phyloP scores from a whole-genome alignment of 1,140 invertebrate species.

The Pogonus chalceus region DNA sequence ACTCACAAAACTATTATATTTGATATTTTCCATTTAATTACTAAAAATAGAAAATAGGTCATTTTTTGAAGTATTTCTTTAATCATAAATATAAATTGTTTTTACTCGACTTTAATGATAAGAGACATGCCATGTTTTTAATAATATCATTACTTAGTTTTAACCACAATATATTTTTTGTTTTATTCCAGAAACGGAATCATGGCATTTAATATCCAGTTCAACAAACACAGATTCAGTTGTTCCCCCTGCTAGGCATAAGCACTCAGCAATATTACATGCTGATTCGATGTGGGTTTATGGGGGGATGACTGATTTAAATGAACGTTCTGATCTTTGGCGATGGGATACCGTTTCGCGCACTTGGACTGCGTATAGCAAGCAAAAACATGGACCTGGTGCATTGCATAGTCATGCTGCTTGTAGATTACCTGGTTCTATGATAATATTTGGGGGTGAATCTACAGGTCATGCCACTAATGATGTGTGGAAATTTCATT shows the following conservation, averaged over 20 bases:
- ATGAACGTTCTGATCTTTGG: constrained; percentile 75
- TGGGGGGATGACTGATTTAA: constrained; percentile 80
- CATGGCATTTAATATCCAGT: constrained; percentile 57
- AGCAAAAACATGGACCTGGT: constrained; percentile 58
- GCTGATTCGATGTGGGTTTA: constrained; percentile 75
- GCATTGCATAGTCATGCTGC: constrained; percentile 74
- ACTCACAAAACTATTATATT: no score
- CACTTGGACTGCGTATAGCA: constrained; percentile 59
- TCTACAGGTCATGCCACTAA: constrained; percentile 58
- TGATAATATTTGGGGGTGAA: constrained; percentile 79
- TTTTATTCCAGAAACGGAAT: constrained; percentile 54
- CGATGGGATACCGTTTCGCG: constrained; percentile 61
- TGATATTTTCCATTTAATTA: no score
- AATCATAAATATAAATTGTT: no score
- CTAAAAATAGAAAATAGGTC: no score
- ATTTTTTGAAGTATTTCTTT: no score
- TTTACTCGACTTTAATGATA: no score
- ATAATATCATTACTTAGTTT: no score
- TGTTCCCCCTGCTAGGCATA: constrained; percentile 63
- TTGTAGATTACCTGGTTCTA: constrained; percentile 63
- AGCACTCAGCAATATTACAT: constrained; percentile 74
- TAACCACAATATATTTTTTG: background rate
- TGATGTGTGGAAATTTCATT: constrained; percentile 81
- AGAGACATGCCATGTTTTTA: no score
- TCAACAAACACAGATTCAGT: constrained; percentile 33